Conservation (phyloP, 30 jellyfish, hydroid and myxozoan genomes). For the Haliclystus octoradiatus region DNA sequence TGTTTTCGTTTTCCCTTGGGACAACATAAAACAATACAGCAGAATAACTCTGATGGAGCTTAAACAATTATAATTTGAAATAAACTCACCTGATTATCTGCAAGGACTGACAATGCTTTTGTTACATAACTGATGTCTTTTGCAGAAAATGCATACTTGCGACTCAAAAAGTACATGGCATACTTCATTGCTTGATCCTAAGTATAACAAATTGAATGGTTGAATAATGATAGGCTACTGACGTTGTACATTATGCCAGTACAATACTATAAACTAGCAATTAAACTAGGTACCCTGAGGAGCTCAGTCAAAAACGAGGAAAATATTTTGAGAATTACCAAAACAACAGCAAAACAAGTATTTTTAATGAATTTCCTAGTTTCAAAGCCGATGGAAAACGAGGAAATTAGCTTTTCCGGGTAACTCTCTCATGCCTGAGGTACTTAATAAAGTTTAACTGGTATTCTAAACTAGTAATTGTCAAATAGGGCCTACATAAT, state of each 20-base stretch:
- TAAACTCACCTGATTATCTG: constrained; percentile 56
- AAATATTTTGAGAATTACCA: no score
- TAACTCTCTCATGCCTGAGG: no score
- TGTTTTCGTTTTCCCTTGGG: background rate
- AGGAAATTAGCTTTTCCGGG: no score
- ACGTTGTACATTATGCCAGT: background rate
- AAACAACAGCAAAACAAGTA: constrained; percentile 42
- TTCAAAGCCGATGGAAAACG: no score
- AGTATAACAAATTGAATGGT: background rate
- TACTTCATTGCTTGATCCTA: constrained; percentile 71
- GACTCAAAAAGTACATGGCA: constrained; percentile 68
- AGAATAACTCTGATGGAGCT: background rate
- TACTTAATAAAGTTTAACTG: no score
- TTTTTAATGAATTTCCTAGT: constrained; percentile 22
- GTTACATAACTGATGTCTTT: constrained; percentile 49
- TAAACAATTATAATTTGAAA: background rate
- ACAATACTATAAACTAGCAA: background rate
- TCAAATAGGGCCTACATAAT: no score
- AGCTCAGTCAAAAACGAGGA: background rate
- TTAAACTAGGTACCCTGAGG: background rate
- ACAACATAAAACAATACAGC: constrained; percentile 3
- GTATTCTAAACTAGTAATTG: no score
- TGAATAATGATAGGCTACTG: background rate
- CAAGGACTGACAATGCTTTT: constrained; percentile 36
- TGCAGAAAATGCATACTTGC: constrained; percentile 66